Conservation (phyloP, 2,888 invertebrate genomes). For the Drosophila koepferae region DNA sequence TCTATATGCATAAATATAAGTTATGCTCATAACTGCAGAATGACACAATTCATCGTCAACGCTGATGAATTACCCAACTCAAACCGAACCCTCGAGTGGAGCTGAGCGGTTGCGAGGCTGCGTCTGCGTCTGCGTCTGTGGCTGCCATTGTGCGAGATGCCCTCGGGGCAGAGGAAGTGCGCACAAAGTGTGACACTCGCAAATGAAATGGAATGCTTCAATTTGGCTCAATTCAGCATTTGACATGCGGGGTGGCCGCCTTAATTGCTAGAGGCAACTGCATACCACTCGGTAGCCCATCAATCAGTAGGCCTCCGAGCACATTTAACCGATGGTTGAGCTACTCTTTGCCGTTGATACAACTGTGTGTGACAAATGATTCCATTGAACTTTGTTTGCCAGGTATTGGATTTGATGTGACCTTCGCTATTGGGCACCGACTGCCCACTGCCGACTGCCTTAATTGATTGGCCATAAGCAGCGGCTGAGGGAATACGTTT, state of each 20-base stretch:
- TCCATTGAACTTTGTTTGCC: slow-evolving; percentile 30
- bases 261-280: slow-evolving; percentile 63
- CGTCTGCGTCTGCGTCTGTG: slow-evolving; percentile 3
- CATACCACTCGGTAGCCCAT: slow-evolving; percentile 28
- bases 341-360: not conserved
- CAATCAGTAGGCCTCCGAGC: slow-evolving; percentile 31
- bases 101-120: not conserved
- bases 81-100: slow-evolving; percentile 38
- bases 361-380: slow-evolving; percentile 47
- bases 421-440: slow-evolving; percentile 35
- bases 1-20: slow-evolving; percentile 8
- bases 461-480: slow-evolving; percentile 30
- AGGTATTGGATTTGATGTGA: slow-evolving; percentile 38
- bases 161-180: slow-evolving; percentile 70
- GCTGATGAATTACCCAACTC: slow-evolving; percentile 72
- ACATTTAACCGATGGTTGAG: slow-evolving; percentile 26
- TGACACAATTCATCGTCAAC: slow-evolving; percentile 70
- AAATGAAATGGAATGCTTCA: slow-evolving; percentile 77
- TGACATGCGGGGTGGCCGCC: slow-evolving; percentile 78
- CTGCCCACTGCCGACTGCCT: slow-evolving; percentile 11
- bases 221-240: slow-evolving; percentile 76
- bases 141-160: slow-evolving; percentile 22
- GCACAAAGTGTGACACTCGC: slow-evolving; percentile 77
- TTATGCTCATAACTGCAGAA: slow-evolving; percentile 49
- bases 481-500: slow-evolving; percentile 21